phyloP scores from a whole-genome alignment of 1,140 invertebrate genomes.

The Sitobion miscanthi region DNA sequence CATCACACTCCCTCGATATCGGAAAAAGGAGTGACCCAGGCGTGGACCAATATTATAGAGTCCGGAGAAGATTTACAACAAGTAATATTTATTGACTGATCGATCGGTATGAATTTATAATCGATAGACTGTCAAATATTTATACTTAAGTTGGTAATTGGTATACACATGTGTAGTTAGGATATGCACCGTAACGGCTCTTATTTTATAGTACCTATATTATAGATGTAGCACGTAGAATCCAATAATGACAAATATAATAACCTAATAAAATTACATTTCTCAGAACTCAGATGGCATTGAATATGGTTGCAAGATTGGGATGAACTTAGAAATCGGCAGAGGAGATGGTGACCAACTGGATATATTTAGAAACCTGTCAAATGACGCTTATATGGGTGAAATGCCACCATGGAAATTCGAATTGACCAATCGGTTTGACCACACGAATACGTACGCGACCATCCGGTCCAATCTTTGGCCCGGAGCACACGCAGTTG shows the following conservation, averaged over 20 bases:
- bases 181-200: neutral
- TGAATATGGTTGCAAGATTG: neutral
- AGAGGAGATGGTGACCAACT: neutral
- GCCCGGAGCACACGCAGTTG: slow-evolving; percentile 20
- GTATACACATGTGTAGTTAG: neutral
- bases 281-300: neutral
- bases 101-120: neutral
- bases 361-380: neutral
- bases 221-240: neutral
- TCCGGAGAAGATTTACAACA: neutral
- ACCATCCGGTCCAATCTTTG: slow-evolving; percentile 7
- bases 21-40: slow-evolving; percentile 7
- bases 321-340: neutral
- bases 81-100: neutral
- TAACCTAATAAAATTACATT: neutral
- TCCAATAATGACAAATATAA: neutral
- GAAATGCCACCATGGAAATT: neutral
- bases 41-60: neutral
- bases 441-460: neutral
- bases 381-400: neutral
- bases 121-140: neutral
- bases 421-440: slow-evolving; percentile 7
- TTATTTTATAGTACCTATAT: neutral
- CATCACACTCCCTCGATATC: slow-evolving; percentile 29
- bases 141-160: no score